Evolutionary conservation across 2,797 vertebrate genomes (phyloP).

Genomic region (Cichlasoma orientale): DNA sequence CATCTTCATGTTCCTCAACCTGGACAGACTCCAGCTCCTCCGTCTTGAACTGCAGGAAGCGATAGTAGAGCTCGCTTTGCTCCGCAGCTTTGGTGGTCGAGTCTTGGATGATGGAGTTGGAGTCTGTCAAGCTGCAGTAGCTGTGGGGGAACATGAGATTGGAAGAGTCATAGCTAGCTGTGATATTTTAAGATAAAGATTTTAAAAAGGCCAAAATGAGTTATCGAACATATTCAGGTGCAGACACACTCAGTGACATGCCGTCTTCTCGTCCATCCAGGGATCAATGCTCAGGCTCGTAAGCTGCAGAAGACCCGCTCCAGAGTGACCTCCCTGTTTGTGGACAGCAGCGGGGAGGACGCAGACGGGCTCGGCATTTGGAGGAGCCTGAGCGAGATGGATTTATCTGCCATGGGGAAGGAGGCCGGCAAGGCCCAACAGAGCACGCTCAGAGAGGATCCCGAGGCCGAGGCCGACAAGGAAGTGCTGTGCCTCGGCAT

Average conservation of each 20-base stretch:
- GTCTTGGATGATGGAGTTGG: too few relatives aligned
- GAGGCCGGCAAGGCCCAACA: constrained; percentile 60
- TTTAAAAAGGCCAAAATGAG: background rate
- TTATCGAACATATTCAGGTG: background rate
- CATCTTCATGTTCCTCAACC: too few relatives aligned
- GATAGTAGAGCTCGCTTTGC: too few relatives aligned
- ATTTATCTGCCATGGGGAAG: constrained; percentile 73
- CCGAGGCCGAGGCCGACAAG: constrained; percentile 76
- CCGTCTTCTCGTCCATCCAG: constrained; percentile 40
- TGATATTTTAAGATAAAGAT: background rate
- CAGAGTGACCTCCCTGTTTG: constrained; percentile 80
- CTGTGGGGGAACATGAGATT: too few relatives aligned
- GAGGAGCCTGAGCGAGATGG: constrained; percentile 84
- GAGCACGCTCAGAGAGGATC: constrained; percentile 65
- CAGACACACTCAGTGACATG: background rate
- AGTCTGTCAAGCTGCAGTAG: too few relatives aligned
- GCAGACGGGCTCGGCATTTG: constrained; percentile 73
- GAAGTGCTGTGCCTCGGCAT: constrained; percentile 70
- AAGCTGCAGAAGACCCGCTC: constrained; percentile 77
- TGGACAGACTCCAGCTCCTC: too few relatives aligned
- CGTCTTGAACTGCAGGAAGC: too few relatives aligned
- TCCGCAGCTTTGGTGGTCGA: too few relatives aligned
- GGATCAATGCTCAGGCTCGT: constrained; percentile 81
- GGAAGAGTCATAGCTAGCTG: too few relatives aligned
- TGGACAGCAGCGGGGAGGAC: constrained; percentile 72